Conservation (phyloP, 2,888 invertebrate species). For the Euphydryas editha region DNA sequence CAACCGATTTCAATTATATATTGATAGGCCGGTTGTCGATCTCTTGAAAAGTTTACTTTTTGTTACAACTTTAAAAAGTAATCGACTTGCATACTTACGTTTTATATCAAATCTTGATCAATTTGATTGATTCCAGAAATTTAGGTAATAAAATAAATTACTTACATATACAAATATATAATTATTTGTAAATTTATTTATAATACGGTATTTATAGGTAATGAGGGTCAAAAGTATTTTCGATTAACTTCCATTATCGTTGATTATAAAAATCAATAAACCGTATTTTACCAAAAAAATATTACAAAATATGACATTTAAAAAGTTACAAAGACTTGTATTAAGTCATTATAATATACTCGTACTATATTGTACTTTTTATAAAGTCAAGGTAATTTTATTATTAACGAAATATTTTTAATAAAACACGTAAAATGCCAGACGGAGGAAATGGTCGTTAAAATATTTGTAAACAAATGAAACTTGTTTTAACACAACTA, state of each 20-base stretch:
- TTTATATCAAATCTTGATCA: too few species aligned
- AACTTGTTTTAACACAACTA: neutral
- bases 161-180: too few species aligned
- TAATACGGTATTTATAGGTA: too few species aligned
- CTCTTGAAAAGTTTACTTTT: too few species aligned
- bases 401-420: neutral
- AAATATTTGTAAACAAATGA: neutral
- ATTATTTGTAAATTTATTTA: too few species aligned
- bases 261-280: neutral
- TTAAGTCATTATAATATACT: slow-evolving; percentile 28
- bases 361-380: slow-evolving; percentile 15
- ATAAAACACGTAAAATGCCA: slow-evolving; percentile 1
- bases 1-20: too few species aligned
- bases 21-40: too few species aligned
- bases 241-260: neutral
- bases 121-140: too few species aligned
- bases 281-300: neutral
- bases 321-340: slow-evolving; percentile 15
- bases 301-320: slow-evolving; percentile 22
- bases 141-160: too few species aligned
- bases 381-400: slow-evolving; percentile 32
- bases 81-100: too few species aligned
- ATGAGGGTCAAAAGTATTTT: too few species aligned
- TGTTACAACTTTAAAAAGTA: too few species aligned
- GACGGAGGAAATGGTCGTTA: neutral